phyloP scores from a whole-genome alignment of 2,888 invertebrate species.

The Phengaris arion region DNA sequence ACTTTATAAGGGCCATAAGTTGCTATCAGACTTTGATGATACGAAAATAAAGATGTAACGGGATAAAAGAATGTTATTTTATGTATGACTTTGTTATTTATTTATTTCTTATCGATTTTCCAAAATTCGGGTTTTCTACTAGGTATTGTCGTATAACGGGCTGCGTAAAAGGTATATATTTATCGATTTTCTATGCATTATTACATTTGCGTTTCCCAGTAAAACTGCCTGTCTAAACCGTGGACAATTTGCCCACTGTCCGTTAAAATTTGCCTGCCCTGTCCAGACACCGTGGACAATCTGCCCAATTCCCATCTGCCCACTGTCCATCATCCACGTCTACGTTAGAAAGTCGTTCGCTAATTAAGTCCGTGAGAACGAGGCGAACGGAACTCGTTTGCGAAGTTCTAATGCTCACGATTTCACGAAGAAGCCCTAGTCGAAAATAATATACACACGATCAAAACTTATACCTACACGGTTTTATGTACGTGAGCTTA shows the following conservation, averaged over 20 bases:
- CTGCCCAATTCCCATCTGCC: not conserved
- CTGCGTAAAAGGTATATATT: not conserved
- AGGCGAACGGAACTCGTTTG: slow-evolving; percentile 19
- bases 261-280: too few relatives aligned
- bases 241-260: too few relatives aligned
- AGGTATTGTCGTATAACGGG: not conserved
- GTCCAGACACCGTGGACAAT: slow-evolving; percentile 2
- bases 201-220: not conserved
- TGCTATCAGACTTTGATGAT: too few relatives aligned
- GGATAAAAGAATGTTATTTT: too few relatives aligned
- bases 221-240: not conserved
- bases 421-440: not conserved
- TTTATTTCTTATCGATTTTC: too few relatives aligned
- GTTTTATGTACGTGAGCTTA: not conserved
- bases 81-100: too few relatives aligned
- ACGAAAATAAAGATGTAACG: too few relatives aligned
- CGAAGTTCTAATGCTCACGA: slow-evolving; percentile 1
- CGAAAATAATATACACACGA: not conserved
- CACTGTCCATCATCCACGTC: not conserved
- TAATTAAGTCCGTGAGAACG: slow-evolving; percentile 26
- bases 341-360: slow-evolving; percentile 22
- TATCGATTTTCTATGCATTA: slow-evolving; percentile 1
- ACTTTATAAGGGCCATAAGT: too few relatives aligned
- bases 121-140: not conserved
- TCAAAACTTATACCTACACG: not conserved